These are phyloP conservation scores for Epinotia brunnichana DNA, from an alignment of 2,888 invertebrate genomes.

Conservation along the genomic window DNA sequence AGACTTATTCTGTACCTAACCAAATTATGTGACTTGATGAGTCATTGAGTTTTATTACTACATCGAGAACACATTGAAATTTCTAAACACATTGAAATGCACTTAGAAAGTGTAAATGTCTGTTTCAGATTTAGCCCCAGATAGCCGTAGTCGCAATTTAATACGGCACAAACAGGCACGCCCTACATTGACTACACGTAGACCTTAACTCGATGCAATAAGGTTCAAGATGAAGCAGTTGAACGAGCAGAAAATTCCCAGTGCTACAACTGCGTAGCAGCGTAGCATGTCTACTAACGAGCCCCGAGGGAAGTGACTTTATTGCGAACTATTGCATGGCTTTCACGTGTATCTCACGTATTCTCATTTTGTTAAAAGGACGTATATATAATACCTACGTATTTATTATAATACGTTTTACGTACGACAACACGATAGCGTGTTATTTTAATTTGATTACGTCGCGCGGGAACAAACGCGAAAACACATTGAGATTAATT, in stretches of 20 bases:
- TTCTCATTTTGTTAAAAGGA: neutral
- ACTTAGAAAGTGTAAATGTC: neutral
- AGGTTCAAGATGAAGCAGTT: neutral
- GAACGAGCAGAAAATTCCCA: neutral
- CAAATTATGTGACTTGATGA: too few relatives aligned
- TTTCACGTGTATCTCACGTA: neutral
- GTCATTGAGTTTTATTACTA: too few relatives aligned
- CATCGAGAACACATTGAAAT: too few relatives aligned
- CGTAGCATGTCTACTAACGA: slow-evolving; percentile 20
- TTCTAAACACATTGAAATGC: neutral
- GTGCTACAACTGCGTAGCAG: slow-evolving; percentile 13
- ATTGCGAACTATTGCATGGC: slow-evolving; percentile 3
- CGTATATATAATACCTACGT: neutral
- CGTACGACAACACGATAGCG: too few relatives aligned
- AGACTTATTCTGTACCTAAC: too few relatives aligned
- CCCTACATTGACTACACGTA: neutral
- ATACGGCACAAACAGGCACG: neutral
- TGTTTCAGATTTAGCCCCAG: neutral
- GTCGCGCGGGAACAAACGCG: too few relatives aligned
- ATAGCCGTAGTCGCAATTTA: neutral
- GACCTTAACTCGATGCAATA: neutral
- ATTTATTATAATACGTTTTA: too few relatives aligned
- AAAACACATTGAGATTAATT: too few relatives aligned
- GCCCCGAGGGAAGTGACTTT: slow-evolving; percentile 7
- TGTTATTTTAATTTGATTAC: too few relatives aligned